Evolutionary conservation across 2,113 vertebrate genomes (phyloP), one percentile per base, ranked within the genome.

Genomic region (Pteropus alecto): DNA sequence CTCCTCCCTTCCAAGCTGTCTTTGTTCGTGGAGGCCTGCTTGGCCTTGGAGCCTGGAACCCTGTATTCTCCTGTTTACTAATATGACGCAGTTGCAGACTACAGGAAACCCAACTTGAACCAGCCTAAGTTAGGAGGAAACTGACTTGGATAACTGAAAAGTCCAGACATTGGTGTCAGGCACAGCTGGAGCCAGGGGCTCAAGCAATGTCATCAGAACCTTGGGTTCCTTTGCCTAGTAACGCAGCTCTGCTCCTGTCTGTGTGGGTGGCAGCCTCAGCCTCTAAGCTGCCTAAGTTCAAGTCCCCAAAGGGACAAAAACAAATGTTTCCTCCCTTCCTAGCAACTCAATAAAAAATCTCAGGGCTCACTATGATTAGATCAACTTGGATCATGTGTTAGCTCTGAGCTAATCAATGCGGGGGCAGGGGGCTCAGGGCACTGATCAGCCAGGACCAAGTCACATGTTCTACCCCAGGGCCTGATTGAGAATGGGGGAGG

Each of bases 281-380:
- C 35, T 60, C 67, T 71, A 10, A 14, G 33, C 22, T 19, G 43
- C 41, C 35, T 71, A 38, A 83, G 16, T 35, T 43, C 41, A 56
- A 88, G 51, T 77, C 74, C 33, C 46, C 74, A 51, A 51, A 51
- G 16, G 10, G 46, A 77, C 74, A 51, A 77, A 76, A 77, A 11
- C 60, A 63, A 30, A n/a, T 77, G 3, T 86, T 60, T 74, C 33
- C 76, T 71, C 33, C 68, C 67, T 35, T 70, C 5, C 33, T 26
- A 83, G 26, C 30, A 78, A 67, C 21, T 67, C 15, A 11, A 30
- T 46, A 1, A 78, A 83, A 81, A 68, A n/a, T 61, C 41, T 51
- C 68, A 86, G 18, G 56, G 12, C 67, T 93, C 81, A 41, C 11
- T 87, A 92, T 88, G 65, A 96, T 87, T 97, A 70, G 16, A 35